Conservation (phyloP, 2,888 invertebrate species). For the Creontiades dilutus region DNA sequence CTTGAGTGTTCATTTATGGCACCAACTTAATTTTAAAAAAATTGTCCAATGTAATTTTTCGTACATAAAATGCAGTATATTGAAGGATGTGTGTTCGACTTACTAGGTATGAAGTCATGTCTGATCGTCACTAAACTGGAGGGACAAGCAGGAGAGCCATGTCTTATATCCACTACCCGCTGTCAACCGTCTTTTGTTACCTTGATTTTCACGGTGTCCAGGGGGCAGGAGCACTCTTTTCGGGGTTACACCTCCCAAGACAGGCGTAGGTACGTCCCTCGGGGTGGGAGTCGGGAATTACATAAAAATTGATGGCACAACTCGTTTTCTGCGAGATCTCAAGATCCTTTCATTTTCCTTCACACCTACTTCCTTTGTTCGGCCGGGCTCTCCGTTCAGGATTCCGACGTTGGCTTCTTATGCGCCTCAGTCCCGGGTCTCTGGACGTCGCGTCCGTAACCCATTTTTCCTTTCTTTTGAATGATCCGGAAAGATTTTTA, state of each 20-base stretch:
- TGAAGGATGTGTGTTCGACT: not conserved
- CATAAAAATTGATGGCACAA: constrained; percentile 69
- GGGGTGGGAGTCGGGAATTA: constrained; percentile 32
- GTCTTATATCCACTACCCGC: constrained; percentile 40
- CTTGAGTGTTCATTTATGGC: too few relatives aligned
- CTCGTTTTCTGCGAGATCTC: constrained; percentile 42
- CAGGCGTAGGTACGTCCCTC: not conserved
- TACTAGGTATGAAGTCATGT: constrained; percentile 63
- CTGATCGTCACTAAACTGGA: constrained; percentile 54
- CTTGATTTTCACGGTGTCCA: constrained; percentile 57
- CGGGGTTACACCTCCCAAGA: constrained; percentile 25
- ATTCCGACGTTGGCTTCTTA: not conserved
- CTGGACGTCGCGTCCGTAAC: not conserved
- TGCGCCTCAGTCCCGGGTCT: not conserved
- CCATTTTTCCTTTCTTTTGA: not conserved
- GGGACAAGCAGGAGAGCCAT: not conserved
- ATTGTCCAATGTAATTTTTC: too few relatives aligned
- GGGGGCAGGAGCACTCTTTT: not conserved
- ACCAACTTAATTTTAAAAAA: too few relatives aligned
- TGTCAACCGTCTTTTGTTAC: constrained; percentile 39
- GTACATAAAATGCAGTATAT: too few relatives aligned
- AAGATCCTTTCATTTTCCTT: not conserved
- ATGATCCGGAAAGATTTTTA: constrained; percentile 11
- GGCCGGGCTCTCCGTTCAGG: not conserved
- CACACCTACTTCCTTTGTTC: constrained; percentile 35